Evolutionary conservation across 2,113 vertebrate species (phyloP).

Genomic region (Pelecanus crispus): DNA sequence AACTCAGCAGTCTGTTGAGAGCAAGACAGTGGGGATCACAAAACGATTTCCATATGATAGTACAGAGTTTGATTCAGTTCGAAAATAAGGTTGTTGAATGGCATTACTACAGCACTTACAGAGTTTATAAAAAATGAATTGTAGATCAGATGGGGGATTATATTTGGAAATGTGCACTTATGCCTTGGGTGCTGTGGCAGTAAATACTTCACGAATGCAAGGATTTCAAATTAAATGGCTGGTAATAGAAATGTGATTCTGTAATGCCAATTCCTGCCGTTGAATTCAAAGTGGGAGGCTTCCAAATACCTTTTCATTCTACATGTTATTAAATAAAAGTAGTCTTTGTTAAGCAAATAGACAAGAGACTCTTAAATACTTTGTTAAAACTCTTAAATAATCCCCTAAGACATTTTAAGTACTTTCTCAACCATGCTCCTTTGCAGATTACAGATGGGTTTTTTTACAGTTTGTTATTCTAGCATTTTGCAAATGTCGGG

Average conservation of each 20-base stretch:
- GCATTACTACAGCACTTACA: neutral
- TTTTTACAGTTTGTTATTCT: neutral
- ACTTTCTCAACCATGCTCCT: neutral
- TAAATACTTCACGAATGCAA: slow-evolving; percentile 11
- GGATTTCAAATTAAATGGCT: slow-evolving; percentile 5
- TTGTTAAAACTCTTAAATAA: neutral
- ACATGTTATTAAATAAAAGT: neutral
- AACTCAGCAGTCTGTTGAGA: neutral
- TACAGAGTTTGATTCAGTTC: neutral
- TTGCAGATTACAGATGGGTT: neutral
- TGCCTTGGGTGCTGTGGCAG: neutral
- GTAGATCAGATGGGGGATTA: slow-evolving; percentile 15
- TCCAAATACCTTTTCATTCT: neutral
- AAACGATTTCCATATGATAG: neutral
- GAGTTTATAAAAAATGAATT: slow-evolving; percentile 35
- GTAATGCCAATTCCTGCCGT: neutral
- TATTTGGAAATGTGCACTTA: neutral
- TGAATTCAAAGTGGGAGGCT: neutral
- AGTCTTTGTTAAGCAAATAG: neutral
- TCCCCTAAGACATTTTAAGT: neutral
- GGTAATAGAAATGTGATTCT: neutral
- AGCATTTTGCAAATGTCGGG: neutral
- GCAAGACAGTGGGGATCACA: neutral
- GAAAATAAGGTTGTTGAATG: neutral
- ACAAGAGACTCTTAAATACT: neutral